phyloP scores from a whole-genome alignment of 2,888 invertebrate species.

The Himalopsyche tibetana region DNA sequence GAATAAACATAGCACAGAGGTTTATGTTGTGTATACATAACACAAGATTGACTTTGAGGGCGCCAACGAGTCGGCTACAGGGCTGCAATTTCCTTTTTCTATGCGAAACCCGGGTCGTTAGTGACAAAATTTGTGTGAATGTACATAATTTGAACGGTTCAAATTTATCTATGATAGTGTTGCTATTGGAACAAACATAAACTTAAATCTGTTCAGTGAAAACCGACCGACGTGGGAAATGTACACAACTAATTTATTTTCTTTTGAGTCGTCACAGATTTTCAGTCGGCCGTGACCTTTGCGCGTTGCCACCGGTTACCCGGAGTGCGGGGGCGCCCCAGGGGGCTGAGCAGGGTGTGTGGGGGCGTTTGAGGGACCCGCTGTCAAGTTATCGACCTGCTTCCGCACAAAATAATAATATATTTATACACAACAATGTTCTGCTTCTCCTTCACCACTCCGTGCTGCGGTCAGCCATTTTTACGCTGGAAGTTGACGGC shows the following conservation, averaged over 20 bases:
- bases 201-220: too few species aligned
- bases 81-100: too few species aligned
- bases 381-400: constrained; percentile 26
- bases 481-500: too few species aligned
- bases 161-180: too few species aligned
- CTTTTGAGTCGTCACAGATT: constrained; percentile 8
- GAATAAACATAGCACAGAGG: too few species aligned
- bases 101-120: too few species aligned
- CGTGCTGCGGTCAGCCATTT: not conserved
- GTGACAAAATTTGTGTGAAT: too few species aligned
- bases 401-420: constrained; percentile 24
- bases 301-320: constrained; percentile 25
- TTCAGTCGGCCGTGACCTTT: constrained; percentile 21
- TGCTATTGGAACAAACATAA: too few species aligned
- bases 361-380: not conserved
- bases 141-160: too few species aligned
- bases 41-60: too few species aligned
- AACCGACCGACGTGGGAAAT: not conserved
- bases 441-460: not conserved
- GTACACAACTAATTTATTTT: not conserved
- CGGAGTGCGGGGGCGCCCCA: not conserved
- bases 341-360: not conserved
- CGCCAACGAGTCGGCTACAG: too few species aligned
- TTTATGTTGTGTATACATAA: too few species aligned
- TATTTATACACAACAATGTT: constrained; percentile 17